Evolutionary conservation across 2,888 invertebrate genomes (phyloP), one percentile per base, ranked within the genome.

Genomic region (Apodemia zela): DNA sequence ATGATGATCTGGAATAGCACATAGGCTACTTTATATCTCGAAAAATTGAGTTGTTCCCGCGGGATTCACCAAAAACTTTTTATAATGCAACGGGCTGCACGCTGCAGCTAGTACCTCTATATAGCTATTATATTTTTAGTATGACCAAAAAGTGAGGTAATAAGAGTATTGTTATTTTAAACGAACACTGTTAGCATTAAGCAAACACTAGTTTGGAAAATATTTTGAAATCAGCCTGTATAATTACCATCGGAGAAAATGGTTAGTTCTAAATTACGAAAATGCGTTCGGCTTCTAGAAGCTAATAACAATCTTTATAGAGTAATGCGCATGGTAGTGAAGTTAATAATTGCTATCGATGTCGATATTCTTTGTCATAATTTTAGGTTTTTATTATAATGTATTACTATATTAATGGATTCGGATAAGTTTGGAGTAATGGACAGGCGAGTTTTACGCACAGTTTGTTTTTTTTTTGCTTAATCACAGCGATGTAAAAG

Each of bases 301-400:
- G 54, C 21, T 90, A 90, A 90, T 90, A 89, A 87, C 87, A 87
- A 90, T 89, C 87, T 89, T 89, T 89, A 88, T 85, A 85, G 83
- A 78, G 81, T 83, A 84, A 84, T 85, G 82, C 81, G 71, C 78
- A 74, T 76, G 73, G 75, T 86, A 87, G 89, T 85, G 87, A 84
- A 84, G 88, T 72, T 63, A 63, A 63, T 64, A 61, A 62, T 70
- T 63, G 67, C 79, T 75, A 76, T 80, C 81, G 42, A 42, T 42
- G 42, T 42, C 42, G 81, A 88, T 85, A 82, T 73, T 74, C 68
- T 75, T 73, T 73, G 79, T 75, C 82, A 80, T 84, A 79, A 82
- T 79, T 79, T 74, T 60, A 49, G 59, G 63, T 59, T 66, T 42
- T 59, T 59, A 17, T 59, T n/a, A 33, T 35, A 58, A 49, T 62